Percentiles rank a stretch among this genome's conserved stretches.
phyloP scores from a whole-genome alignment of 2,113 vertebrate genomes.

The Sinocyclocheilus rhinocerous region DNA sequence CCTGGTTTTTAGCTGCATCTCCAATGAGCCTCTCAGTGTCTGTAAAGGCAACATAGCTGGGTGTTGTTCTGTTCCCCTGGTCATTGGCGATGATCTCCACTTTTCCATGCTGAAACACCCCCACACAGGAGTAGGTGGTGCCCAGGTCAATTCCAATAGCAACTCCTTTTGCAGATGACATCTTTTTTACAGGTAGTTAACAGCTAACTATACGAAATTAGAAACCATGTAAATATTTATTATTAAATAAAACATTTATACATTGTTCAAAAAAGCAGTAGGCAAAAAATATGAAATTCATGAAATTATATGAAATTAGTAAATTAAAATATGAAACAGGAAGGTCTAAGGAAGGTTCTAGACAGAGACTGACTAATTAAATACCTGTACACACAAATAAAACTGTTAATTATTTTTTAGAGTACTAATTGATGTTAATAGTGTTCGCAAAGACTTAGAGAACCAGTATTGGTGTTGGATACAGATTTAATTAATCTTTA shows the following conservation, averaged over 20 bases:
- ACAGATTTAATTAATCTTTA: not conserved
- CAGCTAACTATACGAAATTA: constrained; percentile 79
- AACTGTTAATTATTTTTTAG: too few species aligned
- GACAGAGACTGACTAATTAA: not conserved
- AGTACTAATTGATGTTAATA: not conserved
- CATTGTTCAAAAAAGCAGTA: not conserved
- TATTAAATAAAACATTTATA: not conserved
- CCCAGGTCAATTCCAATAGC: too few species aligned
- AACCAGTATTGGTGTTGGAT: not conserved
- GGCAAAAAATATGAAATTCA: not conserved
- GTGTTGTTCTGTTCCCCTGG: too few species aligned
- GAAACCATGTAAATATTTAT: constrained; percentile 81
- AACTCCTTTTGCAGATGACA: constrained; percentile 45
- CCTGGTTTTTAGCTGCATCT: too few species aligned
- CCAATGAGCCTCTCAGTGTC: too few species aligned
- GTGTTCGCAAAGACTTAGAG: not conserved
- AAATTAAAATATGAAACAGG: not conserved
- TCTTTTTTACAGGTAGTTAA: constrained; percentile 32
- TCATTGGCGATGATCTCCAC: too few species aligned
- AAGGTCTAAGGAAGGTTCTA: not conserved
- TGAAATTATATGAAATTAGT: too few species aligned
- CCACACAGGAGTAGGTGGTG: too few species aligned
- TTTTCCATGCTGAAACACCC: too few species aligned
- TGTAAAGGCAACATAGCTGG: too few species aligned
- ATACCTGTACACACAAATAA: not conserved